phyloP scores from a whole-genome alignment of 2,797 vertebrate genomes.

The Trichosurus vulpecula region DNA sequence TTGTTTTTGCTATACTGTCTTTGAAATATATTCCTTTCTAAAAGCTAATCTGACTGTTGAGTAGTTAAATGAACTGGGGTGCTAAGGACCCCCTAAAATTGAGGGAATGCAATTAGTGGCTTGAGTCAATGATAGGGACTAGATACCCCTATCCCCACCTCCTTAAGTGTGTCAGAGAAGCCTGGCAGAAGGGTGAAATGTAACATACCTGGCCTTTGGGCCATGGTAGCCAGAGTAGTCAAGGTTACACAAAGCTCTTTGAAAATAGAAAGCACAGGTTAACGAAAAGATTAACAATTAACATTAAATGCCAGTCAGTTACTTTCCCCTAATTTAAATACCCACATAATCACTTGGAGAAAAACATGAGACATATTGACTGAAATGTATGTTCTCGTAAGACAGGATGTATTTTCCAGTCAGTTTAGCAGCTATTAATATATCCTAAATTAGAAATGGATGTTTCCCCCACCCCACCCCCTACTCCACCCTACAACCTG shows the following conservation, averaged over 20 bases:
- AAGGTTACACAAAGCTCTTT: background rate
- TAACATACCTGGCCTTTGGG: background rate
- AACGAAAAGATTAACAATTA: background rate
- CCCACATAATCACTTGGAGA: slow-evolving; percentile 46
- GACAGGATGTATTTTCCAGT: slow-evolving; percentile 32
- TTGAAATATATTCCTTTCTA: background rate
- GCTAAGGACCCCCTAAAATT: background rate
- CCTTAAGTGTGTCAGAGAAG: background rate
- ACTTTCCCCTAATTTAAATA: slow-evolving; percentile 48
- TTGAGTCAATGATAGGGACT: background rate
- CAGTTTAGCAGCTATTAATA: slow-evolving; percentile 48
- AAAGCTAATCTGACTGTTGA: background rate
- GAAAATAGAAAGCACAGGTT: slow-evolving; percentile 48
- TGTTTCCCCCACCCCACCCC: background rate
- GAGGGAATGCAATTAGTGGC: background rate
- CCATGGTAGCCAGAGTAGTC: background rate
- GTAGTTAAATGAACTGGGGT: background rate
- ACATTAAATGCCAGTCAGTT: background rate
- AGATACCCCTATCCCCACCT: background rate
- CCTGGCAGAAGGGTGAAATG: background rate
- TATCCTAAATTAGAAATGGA: slow-evolving; percentile 51
- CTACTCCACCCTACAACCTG: background rate
- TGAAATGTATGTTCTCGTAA: background rate
- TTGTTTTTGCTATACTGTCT: background rate
- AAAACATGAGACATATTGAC: slow-evolving; percentile 45